These are phyloP conservation scores for Lasioglossum vierecki DNA, from an alignment of 2,888 invertebrate species.

Conservation along the genomic window DNA sequence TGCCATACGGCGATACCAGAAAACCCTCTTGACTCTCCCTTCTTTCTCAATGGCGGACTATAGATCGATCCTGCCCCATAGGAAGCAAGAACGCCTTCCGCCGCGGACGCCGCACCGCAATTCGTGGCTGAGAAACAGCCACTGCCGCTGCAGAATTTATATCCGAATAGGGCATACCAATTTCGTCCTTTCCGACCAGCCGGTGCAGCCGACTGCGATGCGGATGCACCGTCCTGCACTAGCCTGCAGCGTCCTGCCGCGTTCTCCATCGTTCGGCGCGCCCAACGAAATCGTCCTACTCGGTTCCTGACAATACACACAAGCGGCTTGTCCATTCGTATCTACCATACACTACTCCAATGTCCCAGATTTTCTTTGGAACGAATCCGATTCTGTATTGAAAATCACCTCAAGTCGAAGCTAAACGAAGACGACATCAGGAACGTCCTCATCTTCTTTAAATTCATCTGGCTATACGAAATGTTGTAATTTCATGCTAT, in stretches of 20 bases:
- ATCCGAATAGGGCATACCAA: constrained; percentile 40
- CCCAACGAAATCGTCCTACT: constrained; percentile 32
- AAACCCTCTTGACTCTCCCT: constrained; percentile 74
- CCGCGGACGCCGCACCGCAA: constrained; percentile 64
- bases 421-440: too few species aligned
- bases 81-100: constrained; percentile 73
- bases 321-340: too few species aligned
- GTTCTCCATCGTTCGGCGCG: not conserved
- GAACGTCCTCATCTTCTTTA: too few species aligned
- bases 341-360: too few species aligned
- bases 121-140: constrained; percentile 68
- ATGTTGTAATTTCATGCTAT: too few species aligned
- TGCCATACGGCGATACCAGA: constrained; percentile 79
- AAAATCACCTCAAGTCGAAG: too few species aligned
- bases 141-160: constrained; percentile 63
- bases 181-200: constrained; percentile 35
- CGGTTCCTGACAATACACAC: constrained; percentile 2
- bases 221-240: not conserved
- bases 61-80: constrained; percentile 73
- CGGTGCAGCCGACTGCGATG: not conserved
- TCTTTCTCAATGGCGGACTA: constrained; percentile 71
- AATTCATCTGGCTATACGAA: too few species aligned
- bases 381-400: too few species aligned
- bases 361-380: too few species aligned
- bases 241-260: not conserved